Evolutionary conservation across 2,888 invertebrate species (phyloP).

Genomic region (Amblyteles armatorius): DNA sequence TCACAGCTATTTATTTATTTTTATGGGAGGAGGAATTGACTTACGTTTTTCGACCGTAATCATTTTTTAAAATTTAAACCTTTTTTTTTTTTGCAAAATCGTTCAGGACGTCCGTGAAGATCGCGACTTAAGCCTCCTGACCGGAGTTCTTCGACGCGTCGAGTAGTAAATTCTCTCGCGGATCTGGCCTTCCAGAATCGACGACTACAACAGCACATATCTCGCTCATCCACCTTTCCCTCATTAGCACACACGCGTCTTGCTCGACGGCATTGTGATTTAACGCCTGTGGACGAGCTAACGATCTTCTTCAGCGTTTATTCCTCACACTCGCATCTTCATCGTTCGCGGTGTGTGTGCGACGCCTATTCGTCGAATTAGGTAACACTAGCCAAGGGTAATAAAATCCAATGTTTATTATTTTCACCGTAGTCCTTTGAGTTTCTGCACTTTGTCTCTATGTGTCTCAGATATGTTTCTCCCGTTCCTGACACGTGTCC

Average conservation of each 20-base stretch:
- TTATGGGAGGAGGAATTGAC: not conserved
- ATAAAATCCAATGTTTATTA: constrained; percentile 50
- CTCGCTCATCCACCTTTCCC: constrained; percentile 65
- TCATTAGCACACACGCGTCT: constrained; percentile 66
- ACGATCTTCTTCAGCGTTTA: constrained; percentile 71
- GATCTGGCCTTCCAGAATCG: constrained; percentile 60
- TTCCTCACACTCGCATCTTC: constrained; percentile 75
- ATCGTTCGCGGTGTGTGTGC: constrained; percentile 47
- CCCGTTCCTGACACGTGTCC: constrained; percentile 14
- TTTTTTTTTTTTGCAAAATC: constrained; percentile 16
- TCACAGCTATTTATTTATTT: not conserved
- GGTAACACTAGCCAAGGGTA: constrained; percentile 75
- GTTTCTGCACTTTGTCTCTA: not conserved
- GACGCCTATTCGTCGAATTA: constrained; percentile 77
- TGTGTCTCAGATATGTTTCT: constrained; percentile 11
- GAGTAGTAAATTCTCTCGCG: constrained; percentile 59
- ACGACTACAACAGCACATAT: constrained; percentile 33
- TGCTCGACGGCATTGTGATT: constrained; percentile 70
- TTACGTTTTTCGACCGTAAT: not conserved
- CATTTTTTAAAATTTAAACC: not conserved
- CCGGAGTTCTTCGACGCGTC: constrained; percentile 48
- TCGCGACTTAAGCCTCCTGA: not conserved
- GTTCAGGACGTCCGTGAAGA: constrained; percentile 40
- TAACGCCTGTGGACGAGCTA: constrained; percentile 74
- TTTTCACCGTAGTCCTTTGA: not conserved